These are phyloP conservation scores for Criorhina ranunculi DNA, from an alignment of 2,888 invertebrate genomes.

Conservation along the genomic window DNA sequence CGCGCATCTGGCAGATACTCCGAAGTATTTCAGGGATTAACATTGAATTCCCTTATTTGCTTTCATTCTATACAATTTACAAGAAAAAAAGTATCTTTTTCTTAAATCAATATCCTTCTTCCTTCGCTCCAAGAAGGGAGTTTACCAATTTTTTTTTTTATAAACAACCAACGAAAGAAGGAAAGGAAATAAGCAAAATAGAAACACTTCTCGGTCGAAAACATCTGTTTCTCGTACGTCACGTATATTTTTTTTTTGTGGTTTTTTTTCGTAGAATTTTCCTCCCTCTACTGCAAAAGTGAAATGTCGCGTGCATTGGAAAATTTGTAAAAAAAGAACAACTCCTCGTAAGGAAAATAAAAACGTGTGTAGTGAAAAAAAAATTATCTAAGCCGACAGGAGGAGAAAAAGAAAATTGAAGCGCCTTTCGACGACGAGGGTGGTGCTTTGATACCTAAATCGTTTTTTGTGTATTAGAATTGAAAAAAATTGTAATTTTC, in stretches of 20 bases:
- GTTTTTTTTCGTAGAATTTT: conserved; percentile 67
- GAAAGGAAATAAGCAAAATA: conserved; percentile 11
- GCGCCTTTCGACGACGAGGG: conserved; percentile 48
- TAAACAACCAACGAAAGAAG: background rate
- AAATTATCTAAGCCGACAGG: conserved; percentile 31
- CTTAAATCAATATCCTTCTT: conserved; percentile 34
- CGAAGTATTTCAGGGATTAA: conserved; percentile 16
- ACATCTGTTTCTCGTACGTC: conserved; percentile 72
- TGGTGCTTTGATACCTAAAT: conserved; percentile 30
- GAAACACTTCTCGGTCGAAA: conserved; percentile 55
- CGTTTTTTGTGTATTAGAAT: conserved; percentile 44
- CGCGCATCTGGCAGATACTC: conserved; percentile 34
- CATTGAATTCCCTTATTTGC: background rate
- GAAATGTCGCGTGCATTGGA: conserved; percentile 62
- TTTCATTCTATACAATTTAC: background rate
- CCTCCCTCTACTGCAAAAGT: conserved; percentile 35
- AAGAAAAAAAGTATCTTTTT: conserved; percentile 14
- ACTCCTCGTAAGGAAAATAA: conserved; percentile 35
- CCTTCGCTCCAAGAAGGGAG: conserved; percentile 19
- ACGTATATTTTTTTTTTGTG: conserved; percentile 26
- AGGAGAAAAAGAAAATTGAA: conserved; percentile 52
- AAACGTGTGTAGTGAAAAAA: conserved; percentile 42
- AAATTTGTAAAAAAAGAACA: conserved; percentile 54
- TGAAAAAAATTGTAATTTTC: conserved; percentile 7
- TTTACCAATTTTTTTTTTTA: background rate